phyloP scores from a whole-genome alignment of 1,140 invertebrate genomes.

The Procambarus clarkii region DNA sequence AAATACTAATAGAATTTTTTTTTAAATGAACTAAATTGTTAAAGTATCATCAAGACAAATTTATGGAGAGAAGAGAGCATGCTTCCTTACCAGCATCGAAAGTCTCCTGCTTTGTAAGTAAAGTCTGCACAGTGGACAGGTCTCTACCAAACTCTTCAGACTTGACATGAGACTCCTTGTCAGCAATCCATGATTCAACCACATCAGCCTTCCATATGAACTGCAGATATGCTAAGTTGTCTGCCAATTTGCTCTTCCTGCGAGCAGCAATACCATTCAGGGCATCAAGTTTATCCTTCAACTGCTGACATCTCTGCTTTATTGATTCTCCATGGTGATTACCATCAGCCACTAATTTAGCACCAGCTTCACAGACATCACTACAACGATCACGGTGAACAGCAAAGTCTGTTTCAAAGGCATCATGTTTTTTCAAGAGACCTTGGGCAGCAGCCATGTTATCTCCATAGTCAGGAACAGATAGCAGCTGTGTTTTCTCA shows the following conservation, averaged over 20 bases:
- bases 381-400: conserved; percentile 95
- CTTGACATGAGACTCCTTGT: conserved; percentile 97
- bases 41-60: neutral
- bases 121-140: conserved; percentile 95
- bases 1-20: no score
- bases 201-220: conserved; percentile 99
- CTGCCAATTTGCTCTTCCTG: conserved; percentile 91
- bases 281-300: conserved; percentile 89
- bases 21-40: neutral
- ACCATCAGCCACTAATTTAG: conserved; percentile 87
- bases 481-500: conserved; percentile 97
- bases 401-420: conserved; percentile 97
- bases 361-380: conserved; percentile 91
- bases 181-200: conserved; percentile 99
- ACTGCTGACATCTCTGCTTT: conserved; percentile 84
- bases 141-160: conserved; percentile 96
- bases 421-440: conserved; percentile 98
- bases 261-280: conserved; percentile 88
- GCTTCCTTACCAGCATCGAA: conserved; percentile 88
- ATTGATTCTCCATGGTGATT: conserved; percentile 97
- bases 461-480: conserved; percentile 97
- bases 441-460: conserved; percentile 98
- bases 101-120: conserved; percentile 97
- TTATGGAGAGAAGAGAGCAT: neutral
- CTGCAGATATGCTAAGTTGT: conserved; percentile 98